phyloP scores from a whole-genome alignment of 1,140 invertebrate species.

The Akabosia matsudoensis region DNA sequence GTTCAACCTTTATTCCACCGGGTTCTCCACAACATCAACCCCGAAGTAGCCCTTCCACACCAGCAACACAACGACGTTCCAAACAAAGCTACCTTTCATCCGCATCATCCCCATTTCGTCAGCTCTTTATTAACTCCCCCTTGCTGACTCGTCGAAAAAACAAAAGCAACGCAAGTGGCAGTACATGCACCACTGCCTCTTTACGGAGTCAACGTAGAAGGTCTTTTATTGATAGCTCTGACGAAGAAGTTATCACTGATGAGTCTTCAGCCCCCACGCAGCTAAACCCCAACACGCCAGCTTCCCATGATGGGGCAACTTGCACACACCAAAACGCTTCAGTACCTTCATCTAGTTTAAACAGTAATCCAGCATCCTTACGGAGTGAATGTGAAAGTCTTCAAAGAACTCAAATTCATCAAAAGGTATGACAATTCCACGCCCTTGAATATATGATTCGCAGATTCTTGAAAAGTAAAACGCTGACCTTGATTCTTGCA shows the following conservation, averaged over 20 bases:
- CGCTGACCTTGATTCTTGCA: background rate
- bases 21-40: slow-evolving; percentile 41
- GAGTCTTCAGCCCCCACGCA: too few relatives aligned
- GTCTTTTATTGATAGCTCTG: slow-evolving; percentile 39
- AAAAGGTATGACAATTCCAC: slow-evolving; percentile 66
- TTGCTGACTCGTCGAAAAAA: slow-evolving; percentile 38
- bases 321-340: background rate
- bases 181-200: background rate
- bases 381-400: slow-evolving; percentile 78
- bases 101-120: slow-evolving; percentile 43
- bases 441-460: background rate
- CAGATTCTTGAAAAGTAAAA: background rate
- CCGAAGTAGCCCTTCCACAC: slow-evolving; percentile 38
- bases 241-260: slow-evolving; percentile 35
- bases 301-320: background rate
- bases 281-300: slow-evolving; percentile 8
- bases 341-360: background rate
- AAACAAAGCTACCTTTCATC: slow-evolving; percentile 41
- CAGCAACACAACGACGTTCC: slow-evolving; percentile 25
- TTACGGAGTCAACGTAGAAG: background rate
- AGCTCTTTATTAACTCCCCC: slow-evolving; percentile 44
- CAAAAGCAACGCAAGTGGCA: slow-evolving; percentile 25
- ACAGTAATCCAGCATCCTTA: background rate
- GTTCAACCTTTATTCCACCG: slow-evolving; percentile 41
- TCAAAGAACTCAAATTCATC: slow-evolving; percentile 87